Evolutionary conservation across 30 jellyfish, hydroid and myxozoan species (phyloP).

Genomic region (Pelagia noctiluca): DNA sequence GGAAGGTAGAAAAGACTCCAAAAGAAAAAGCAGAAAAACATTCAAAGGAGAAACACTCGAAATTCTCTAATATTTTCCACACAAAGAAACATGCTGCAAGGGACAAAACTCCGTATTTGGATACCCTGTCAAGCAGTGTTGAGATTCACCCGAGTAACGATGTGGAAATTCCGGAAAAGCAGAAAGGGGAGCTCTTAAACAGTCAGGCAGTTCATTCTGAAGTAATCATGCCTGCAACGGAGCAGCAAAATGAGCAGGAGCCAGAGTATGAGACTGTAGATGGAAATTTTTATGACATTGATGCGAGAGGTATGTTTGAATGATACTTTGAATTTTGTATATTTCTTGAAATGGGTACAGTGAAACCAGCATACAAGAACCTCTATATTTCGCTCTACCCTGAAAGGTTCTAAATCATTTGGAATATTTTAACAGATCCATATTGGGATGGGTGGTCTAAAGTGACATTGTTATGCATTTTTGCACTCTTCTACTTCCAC

Average conservation of each 20-base stretch:
- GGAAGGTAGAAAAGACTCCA: slow-evolving; percentile 31
- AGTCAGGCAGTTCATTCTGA: not conserved
- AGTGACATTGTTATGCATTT: too few relatives aligned
- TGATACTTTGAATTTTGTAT: too few relatives aligned
- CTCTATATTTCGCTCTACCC: too few relatives aligned
- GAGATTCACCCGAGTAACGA: not conserved
- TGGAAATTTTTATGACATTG: too few relatives aligned
- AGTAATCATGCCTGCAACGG: not conserved
- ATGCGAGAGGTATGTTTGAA: too few relatives aligned
- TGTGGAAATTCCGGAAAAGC: not conserved
- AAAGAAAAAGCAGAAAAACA: too few relatives aligned
- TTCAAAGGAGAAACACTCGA: slow-evolving; percentile 44
- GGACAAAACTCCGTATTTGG: slow-evolving; percentile 22
- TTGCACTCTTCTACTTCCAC: too few relatives aligned
- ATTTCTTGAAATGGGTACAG: too few relatives aligned
- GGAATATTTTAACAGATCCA: too few relatives aligned
- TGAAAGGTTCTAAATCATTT: too few relatives aligned
- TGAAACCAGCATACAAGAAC: too few relatives aligned
- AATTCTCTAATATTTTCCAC: slow-evolving; percentile 45
- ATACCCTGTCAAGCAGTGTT: not conserved
- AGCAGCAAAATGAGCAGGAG: not conserved
- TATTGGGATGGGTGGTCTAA: too few relatives aligned
- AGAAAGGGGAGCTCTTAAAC: not conserved
- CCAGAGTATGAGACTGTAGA: not conserved
- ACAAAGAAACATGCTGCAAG: slow-evolving; percentile 38